Base-by-base conservation (phyloP, 2,888 invertebrate genomes). In the Drosophila setosimentum region DNA sequence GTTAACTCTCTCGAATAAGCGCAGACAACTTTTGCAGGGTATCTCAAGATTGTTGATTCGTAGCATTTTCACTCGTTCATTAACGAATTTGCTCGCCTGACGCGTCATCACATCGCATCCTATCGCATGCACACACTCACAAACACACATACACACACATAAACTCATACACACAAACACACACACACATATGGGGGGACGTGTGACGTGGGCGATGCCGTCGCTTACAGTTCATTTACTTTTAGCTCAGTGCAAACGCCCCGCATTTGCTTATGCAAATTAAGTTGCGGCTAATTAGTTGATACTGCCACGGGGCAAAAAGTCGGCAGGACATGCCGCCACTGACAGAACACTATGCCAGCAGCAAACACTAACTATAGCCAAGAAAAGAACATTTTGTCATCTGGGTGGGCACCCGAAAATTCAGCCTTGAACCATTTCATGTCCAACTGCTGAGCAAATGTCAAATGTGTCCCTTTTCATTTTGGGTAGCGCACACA, bases 141-240 rank as follows among this genome's bases (percentile, higher is more conserved):
- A 30, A 18, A 11, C 27, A 30, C 4, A 30, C 29, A 55, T 11
- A 16, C 24, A 18, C 48, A 40, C 35, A n/a, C 29, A 32, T 40
- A 27, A 8, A 29, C 68, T 29, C 53, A 49, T 7, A 2, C 16
- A 16, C 3, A 11, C 42, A 42, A 24, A 32, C 30, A 53, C n/a
- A 13, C 27, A 13, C 40, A 33, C 29, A 35, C 68, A 30, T 54
- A 50, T 54, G 57, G 73, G 60, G 63, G 64, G 76, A 16, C 73
- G 75, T 68, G 70, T 68, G 70, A 66, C 57, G 58, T 85, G 71
- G 80, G 71, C 76, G 65, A 27, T 51, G 71, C 50, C 68, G 60
- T 66, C 64, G 78, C 68, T 83, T 80, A 78, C 86, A 80, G 83
- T 86, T 83, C 83, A 83, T 83, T 83, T 83, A 73, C 73, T 73